Evolutionary conservation across 2,113 vertebrate species (phyloP), one percentile per base, ranked within the genome.

Genomic region (Alectura lathami): DNA sequence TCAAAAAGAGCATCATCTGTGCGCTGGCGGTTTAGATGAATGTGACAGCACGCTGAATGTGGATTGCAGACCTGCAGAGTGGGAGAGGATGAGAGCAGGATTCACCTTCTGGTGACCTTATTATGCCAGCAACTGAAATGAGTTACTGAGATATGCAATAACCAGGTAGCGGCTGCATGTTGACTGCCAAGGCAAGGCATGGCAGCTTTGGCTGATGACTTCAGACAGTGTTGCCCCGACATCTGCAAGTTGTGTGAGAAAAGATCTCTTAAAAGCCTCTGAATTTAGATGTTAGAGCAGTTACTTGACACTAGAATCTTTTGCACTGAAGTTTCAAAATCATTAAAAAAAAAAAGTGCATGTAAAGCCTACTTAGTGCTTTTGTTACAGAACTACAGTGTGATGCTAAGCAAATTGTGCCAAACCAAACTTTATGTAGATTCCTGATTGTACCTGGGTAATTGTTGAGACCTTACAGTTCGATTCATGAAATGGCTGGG

Each of bases 181-280:
- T 51, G 66, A n/a, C 27, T 69, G 45, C 60, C 47, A 40, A 70
- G 48, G 43, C 43, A 5, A 18, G 22, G 43, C n/a, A n/a, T 88
- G 48, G 30, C 32, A 57, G 30, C 24, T 57, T 63, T 36, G 29
- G 30, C 18, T 0, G 13, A 86, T 79, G 75, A 83, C 26, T 36
- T 81, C 3, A 1, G 64, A 11, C 0, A 0, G 42, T 42, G 9
- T 88, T 0, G 0, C 53, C 63, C n/a, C 27, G 21, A 4, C 27
- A 24, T 23, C 78, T 76, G 16, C 45, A 47, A 36, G 32, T 24
- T 76, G 75, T 53, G 53, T 91, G 47, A 11, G 17, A 21, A 48
- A 53, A 63, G 13, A 17, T 45, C 10, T 87, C 12, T 69, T 30
- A 29, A 40, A 14, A 62, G 6, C 30, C 11, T 42, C 70, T 78